Conservation (phyloP, 1,140 invertebrate genomes). For the Drosophila virilis region DNA sequence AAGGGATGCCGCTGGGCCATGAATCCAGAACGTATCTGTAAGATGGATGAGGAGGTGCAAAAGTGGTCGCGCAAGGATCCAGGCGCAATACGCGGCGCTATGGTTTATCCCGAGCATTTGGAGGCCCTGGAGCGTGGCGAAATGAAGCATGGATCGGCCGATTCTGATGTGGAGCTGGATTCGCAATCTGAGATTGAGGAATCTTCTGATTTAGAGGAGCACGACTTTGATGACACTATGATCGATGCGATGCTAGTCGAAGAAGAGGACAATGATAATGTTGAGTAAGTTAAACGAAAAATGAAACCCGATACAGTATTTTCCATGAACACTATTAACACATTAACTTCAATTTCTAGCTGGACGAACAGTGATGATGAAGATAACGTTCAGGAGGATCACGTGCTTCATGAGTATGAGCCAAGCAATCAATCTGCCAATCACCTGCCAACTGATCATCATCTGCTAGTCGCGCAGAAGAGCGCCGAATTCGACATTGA, state of each 20-base stretch:
- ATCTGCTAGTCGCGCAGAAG: constrained; percentile 54
- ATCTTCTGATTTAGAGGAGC: constrained; percentile 84
- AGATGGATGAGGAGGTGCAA: constrained; percentile 98
- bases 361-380: constrained; percentile 54
- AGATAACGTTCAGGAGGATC: constrained; percentile 42
- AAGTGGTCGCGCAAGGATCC: constrained; percentile 98
- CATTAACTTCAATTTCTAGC: neutral
- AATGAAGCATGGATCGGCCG: constrained; percentile 90
- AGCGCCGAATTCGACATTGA: constrained; percentile 75
- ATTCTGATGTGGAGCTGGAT: constrained; percentile 85
- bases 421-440: constrained; percentile 34
- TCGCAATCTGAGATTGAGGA: constrained; percentile 85
- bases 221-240: constrained; percentile 85
- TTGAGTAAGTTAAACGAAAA: constrained; percentile 59
- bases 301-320: neutral
- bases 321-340: neutral
- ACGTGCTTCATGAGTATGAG: constrained; percentile 57
- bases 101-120: constrained; percentile 94
- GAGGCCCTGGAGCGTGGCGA: constrained; percentile 93
- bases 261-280: constrained; percentile 69
- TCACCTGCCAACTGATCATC: constrained; percentile 54
- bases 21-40: constrained; percentile 96
- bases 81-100: constrained; percentile 92
- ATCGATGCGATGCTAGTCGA: constrained; percentile 79
- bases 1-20: constrained; percentile 98